These are phyloP conservation scores for Metalampra italica DNA, from an alignment of 2,888 invertebrate genomes.

Conservation along the genomic window DNA sequence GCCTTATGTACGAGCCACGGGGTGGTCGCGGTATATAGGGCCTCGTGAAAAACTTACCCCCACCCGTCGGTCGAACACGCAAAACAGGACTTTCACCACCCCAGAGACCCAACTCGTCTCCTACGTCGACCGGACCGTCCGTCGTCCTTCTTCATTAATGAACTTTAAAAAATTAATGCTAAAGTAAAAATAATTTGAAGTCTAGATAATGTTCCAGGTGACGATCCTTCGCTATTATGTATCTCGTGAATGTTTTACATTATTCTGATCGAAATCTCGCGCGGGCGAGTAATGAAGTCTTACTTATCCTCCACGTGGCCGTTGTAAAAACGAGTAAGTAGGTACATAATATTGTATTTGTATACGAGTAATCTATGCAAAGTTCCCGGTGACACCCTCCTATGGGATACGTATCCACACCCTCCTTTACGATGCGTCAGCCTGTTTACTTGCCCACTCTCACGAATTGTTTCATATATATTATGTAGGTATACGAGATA, in stretches of 20 bases:
- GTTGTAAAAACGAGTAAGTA: background rate
- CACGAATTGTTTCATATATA: conserved; percentile 26
- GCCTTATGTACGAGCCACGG: conserved; percentile 74
- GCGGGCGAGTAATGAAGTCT: no score
- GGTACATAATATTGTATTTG: no score
- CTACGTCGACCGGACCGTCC: conserved; percentile 49
- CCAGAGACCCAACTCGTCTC: conserved; percentile 60
- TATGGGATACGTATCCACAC: conserved; percentile 47
- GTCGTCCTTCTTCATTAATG: conserved; percentile 21
- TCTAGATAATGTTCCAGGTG: no score
- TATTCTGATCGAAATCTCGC: no score
- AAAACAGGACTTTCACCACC: conserved; percentile 74
- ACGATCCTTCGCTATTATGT: no score
- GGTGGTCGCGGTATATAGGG: conserved; percentile 79
- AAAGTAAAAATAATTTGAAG: no score
- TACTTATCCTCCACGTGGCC: background rate
- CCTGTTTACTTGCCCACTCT: conserved; percentile 52
- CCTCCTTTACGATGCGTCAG: conserved; percentile 53
- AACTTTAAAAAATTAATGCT: no score
- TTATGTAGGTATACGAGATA: conserved; percentile 11
- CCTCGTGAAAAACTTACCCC: conserved; percentile 79
- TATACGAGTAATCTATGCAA: background rate
- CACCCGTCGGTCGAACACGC: conserved; percentile 70
- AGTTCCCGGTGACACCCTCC: conserved; percentile 32
- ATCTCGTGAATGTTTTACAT: no score